Percentiles rank a stretch among this genome's conserved stretches.
Conservation (phyloP, 2,797 vertebrate species). For the Lagorchestes hirsutus region DNA sequence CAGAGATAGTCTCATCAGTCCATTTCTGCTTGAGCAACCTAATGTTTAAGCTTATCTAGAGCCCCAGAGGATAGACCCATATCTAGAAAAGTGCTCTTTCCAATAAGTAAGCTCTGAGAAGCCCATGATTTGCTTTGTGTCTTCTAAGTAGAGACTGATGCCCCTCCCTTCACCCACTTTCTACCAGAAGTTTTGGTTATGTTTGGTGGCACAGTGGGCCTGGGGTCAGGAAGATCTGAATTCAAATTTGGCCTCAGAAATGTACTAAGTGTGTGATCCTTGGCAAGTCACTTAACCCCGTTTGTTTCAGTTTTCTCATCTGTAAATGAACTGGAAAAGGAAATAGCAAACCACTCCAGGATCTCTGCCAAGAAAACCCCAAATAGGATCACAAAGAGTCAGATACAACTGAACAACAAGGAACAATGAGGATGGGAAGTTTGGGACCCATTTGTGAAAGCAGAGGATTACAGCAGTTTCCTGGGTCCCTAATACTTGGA, state of each 20-base stretch:
- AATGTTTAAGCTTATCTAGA: background rate
- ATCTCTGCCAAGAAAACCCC: background rate
- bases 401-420: background rate
- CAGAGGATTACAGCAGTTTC: too few species aligned
- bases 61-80: background rate
- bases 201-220: background rate
- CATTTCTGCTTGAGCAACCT: background rate
- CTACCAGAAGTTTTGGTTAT: background rate
- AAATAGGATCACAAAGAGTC: background rate
- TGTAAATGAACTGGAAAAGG: background rate
- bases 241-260: background rate
- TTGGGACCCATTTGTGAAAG: background rate
- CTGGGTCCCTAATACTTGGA: background rate
- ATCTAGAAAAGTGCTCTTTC: background rate
- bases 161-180: background rate
- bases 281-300: background rate
- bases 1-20: background rate
- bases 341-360: background rate
- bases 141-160: background rate
- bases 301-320: background rate
- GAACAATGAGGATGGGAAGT: background rate
- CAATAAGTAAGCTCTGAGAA: background rate
- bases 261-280: background rate
- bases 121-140: background rate
- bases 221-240: background rate